Evolutionary conservation across 1,140 invertebrate genomes (phyloP).

Genomic region (Cephus cinctus): DNA sequence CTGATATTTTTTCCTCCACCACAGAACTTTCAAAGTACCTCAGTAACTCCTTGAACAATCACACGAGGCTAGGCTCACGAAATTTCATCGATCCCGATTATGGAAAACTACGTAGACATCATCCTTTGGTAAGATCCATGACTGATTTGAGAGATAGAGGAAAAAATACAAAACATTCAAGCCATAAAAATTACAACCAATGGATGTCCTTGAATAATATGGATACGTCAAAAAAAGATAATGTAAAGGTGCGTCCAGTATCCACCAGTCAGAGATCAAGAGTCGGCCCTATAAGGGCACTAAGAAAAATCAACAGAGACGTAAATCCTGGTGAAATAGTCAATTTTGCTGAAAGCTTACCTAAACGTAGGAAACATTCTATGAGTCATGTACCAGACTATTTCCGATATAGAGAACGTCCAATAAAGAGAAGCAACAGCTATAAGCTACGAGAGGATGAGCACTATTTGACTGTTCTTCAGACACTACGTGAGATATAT

Average conservation of each 20-base stretch:
- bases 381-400: background rate
- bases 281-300: too few species aligned
- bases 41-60: background rate
- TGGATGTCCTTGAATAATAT: too few species aligned
- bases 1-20: background rate
- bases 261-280: too few species aligned
- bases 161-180: too few species aligned
- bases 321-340: too few species aligned
- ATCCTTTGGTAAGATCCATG: background rate
- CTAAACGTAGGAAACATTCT: slow-evolving; percentile 1
- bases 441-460: slow-evolving; percentile 3
- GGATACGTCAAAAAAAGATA: too few species aligned
- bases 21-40: background rate
- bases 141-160: slow-evolving; percentile 1
- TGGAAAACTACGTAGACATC: background rate
- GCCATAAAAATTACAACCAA: too few species aligned
- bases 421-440: background rate
- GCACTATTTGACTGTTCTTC: background rate
- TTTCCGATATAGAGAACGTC: background rate
- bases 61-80: background rate
- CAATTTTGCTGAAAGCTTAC: background rate
- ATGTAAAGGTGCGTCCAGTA: too few species aligned
- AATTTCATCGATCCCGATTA: background rate
- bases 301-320: too few species aligned
- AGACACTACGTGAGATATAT: background rate